Base-by-base conservation (phyloP, 2,113 vertebrate species). In the Hypomesus transpacificus region DNA sequence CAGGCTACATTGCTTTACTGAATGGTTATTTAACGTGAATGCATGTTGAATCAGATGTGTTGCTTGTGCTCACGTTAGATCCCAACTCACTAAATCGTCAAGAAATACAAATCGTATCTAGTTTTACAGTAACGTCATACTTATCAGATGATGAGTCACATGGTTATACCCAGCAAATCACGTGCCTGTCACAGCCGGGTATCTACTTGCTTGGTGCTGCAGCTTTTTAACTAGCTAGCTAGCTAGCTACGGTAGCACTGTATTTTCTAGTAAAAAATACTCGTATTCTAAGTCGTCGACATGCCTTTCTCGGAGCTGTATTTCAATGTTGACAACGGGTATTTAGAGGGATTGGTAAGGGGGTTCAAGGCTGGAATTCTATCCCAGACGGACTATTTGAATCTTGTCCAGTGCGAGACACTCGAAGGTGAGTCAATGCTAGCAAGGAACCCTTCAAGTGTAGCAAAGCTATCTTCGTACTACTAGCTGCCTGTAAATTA, bases 321-420 rank as follows among this genome's bases (percentile, higher is more conserved):
- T 60, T 96, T 97, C 79, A 96, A 96, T 0, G 91, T 92, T 70
- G 92, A 96, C 75, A 91, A 93, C 0, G 95, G 95, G 46, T 96
- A 95, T 75, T 75, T 96, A 88, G 95, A 96, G 76, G 95, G 94
- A 26, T 87, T 96, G 83, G 94, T 94, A 16, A 88, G 94, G 53
- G 95, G 95, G 6, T 93, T 95, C 86, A 96, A 95, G 80, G 92
- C 91, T 0, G 90, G 92, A 26, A 94, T 96, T 76, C 87, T 96
- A 76, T 93, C 88, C 24, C 86, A 82, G 5, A 79, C 83, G 0
- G 95, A 97, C 80, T 96, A 96, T 24, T 66, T 90, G 68, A 95
- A 94, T 81, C 85, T 96, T 84, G 90, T 91, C 54, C 92, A 97
- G 70, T 96, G 95, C 1, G 94, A 95, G 86, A 95, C 93, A 1